Percentiles rank a stretch among this genome's conserved stretches.
Evolutionary conservation across 2,113 vertebrate genomes (phyloP).

Genomic region (Cinclus mexicanus): DNA sequence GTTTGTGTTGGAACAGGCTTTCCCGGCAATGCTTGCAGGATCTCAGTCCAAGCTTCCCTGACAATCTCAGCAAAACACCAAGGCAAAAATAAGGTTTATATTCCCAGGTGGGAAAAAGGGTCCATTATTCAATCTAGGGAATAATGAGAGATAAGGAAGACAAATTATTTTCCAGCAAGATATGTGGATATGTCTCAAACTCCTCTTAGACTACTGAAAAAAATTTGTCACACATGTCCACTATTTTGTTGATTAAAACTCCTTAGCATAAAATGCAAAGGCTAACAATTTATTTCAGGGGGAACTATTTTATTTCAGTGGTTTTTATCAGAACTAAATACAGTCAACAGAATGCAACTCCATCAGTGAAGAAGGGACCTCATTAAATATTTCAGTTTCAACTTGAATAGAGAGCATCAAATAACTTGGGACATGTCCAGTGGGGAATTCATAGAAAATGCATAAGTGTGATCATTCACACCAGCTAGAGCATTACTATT

Average conservation of each 20-base stretch:
- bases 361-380: background rate
- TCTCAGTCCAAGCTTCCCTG: background rate
- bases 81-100: background rate
- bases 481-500: background rate
- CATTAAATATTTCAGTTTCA: background rate
- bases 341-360: background rate
- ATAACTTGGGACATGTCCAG: background rate
- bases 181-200: background rate
- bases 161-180: background rate
- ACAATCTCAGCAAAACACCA: background rate
- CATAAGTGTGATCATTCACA: background rate
- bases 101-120: background rate
- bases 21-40: background rate
- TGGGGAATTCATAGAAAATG: background rate
- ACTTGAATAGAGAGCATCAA: background rate
- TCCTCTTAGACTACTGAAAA: background rate
- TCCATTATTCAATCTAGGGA: background rate
- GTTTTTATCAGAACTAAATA: background rate
- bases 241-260: background rate
- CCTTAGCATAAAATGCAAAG: background rate
- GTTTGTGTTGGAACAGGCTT: rapidly evolving
- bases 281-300: background rate
- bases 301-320: background rate
- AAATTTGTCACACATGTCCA: background rate
- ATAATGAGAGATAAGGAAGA: background rate